Conservation (phyloP, 2,888 invertebrate genomes). For the Rhopalosiphum nymphaeae region DNA sequence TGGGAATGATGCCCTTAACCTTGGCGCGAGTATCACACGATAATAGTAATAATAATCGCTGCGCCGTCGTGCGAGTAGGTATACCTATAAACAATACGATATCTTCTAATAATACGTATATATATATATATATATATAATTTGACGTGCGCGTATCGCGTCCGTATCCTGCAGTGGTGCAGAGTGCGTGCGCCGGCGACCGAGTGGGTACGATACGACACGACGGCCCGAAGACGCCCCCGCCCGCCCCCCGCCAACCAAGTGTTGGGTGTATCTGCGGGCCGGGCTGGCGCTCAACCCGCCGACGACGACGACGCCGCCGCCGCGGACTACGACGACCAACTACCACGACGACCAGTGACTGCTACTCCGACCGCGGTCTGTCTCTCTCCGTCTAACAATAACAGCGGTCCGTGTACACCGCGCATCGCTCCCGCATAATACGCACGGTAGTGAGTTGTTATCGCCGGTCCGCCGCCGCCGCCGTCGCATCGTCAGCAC, state of each 20-base stretch:
- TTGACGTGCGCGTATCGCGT: not conserved
- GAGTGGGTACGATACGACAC: constrained; percentile 50
- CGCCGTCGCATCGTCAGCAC: constrained; percentile 15
- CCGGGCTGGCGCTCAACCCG: constrained; percentile 53
- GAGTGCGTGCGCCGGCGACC: constrained; percentile 20
- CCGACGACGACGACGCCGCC: constrained; percentile 15
- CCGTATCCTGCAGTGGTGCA: not conserved
- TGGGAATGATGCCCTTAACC: constrained; percentile 61
- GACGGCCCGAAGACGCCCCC: constrained; percentile 59
- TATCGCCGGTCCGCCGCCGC: constrained; percentile 42
- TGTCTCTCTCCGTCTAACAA: constrained; percentile 54
- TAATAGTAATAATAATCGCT: constrained; percentile 33
- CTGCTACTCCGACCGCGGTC: constrained; percentile 22
- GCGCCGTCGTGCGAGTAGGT: not conserved
- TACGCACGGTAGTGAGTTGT: constrained; percentile 27
- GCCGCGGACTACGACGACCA: not conserved
- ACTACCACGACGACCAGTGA: constrained; percentile 2
- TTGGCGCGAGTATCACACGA: constrained; percentile 30
- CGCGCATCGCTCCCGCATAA: constrained; percentile 43
- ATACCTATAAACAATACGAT: not conserved
- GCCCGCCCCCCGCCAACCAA: constrained; percentile 53
- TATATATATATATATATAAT: not conserved
- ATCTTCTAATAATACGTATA: not conserved
- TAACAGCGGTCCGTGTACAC: constrained; percentile 14
- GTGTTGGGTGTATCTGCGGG: constrained; percentile 57